Evolutionary conservation across 2,113 vertebrate species (phyloP).

Genomic region (Sinocyclocheilus anophthalmus): DNA sequence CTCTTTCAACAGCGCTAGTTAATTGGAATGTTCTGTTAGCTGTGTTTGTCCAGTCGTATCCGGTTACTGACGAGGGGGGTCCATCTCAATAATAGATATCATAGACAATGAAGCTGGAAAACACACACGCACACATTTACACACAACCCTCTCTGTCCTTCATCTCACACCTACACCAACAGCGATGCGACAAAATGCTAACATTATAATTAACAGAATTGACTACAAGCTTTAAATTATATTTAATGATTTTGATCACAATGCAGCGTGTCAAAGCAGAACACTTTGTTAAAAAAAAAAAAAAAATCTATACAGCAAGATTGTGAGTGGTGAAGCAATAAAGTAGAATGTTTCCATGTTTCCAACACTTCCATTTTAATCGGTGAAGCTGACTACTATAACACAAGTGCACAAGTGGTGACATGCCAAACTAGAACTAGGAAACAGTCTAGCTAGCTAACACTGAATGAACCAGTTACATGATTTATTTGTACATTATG

Average conservation of each 20-base stretch:
- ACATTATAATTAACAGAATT: neutral
- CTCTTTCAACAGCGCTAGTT: conserved; percentile 50
- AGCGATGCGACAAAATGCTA: neutral
- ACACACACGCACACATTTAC: conserved; percentile 16
- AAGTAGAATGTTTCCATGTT: neutral
- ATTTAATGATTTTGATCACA: neutral
- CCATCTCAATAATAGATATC: conserved; percentile 70
- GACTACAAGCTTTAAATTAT: neutral
- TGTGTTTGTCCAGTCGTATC: conserved; percentile 62
- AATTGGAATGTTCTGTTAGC: conserved; percentile 63
- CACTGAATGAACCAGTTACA: too few relatives aligned
- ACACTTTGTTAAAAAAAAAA: neutral
- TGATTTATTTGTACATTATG: too few relatives aligned
- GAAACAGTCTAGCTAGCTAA: too few relatives aligned
- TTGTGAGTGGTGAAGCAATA: neutral
- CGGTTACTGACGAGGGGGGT: conserved; percentile 63
- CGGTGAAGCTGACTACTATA: neutral
- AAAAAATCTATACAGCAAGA: neutral
- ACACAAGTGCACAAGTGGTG: too few relatives aligned
- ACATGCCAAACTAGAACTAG: neutral
- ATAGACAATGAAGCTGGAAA: conserved; percentile 60
- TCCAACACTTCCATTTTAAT: neutral
- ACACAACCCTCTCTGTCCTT: conserved; percentile 17
- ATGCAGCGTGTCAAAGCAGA: neutral
- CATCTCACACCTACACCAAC: neutral